Conservation (phyloP, 2,797 vertebrate genomes). For the Hylomyscus alleni region DNA sequence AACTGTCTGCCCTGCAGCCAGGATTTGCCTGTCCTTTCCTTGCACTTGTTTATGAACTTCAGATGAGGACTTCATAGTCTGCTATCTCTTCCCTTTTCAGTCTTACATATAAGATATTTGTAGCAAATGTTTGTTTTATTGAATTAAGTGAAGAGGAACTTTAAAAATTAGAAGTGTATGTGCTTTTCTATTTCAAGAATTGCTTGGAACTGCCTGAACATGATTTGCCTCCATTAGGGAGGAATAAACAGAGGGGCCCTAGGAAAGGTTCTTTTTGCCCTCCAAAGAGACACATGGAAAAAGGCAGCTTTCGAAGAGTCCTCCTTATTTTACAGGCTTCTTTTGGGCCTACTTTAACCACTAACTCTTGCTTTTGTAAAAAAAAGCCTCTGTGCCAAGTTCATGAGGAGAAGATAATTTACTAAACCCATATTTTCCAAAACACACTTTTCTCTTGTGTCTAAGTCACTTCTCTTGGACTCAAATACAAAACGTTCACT, state of each 20-base stretch:
- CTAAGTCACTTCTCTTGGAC: slow-evolving; percentile 56
- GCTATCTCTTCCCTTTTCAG: not conserved
- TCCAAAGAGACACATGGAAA: slow-evolving; percentile 51
- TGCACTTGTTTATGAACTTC: not conserved
- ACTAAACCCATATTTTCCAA: slow-evolving; percentile 48
- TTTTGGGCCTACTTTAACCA: not conserved
- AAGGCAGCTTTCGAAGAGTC: slow-evolving; percentile 39
- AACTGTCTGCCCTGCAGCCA: not conserved
- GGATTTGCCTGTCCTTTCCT: not conserved
- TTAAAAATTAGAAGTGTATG: slow-evolving; percentile 13
- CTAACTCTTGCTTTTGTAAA: slow-evolving; percentile 63
- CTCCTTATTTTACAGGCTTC: slow-evolving; percentile 8
- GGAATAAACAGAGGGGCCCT: slow-evolving; percentile 48
- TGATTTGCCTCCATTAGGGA: slow-evolving; percentile 19
- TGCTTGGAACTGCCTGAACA: slow-evolving; percentile 53
- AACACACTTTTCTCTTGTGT: slow-evolving; percentile 68
- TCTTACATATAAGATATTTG: slow-evolving; percentile 25
- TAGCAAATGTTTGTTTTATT: slow-evolving; percentile 26
- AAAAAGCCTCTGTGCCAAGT: slow-evolving; percentile 53
- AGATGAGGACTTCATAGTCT: slow-evolving; percentile 13
- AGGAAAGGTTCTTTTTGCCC: slow-evolving; percentile 33
- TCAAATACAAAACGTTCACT: slow-evolving; percentile 61
- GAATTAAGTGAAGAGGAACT: slow-evolving; percentile 44
- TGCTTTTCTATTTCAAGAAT: slow-evolving; percentile 43
- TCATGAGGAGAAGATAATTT: slow-evolving; percentile 52